A percentile compares a stretch with the other conserved stretches of the same genome.
These are phyloP conservation scores for Eudemis profundana DNA, from an alignment of 2,888 invertebrate species.

Conservation along the genomic window DNA sequence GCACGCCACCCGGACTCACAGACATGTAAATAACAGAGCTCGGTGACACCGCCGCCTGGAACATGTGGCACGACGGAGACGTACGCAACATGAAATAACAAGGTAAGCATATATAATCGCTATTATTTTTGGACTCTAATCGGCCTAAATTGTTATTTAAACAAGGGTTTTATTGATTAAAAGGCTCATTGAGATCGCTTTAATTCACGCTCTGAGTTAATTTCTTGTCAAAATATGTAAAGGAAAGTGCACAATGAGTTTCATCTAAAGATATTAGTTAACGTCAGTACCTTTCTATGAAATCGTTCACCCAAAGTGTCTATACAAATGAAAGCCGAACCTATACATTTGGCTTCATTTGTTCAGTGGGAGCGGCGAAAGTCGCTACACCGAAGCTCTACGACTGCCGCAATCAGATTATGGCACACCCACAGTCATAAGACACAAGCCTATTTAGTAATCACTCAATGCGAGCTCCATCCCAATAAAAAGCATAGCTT, in stretches of 20 bases:
- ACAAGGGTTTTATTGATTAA: slow-evolving; percentile 30
- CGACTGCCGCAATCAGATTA: slow-evolving; percentile 84
- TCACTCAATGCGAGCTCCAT: slow-evolving; percentile 27
- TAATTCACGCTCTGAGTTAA: slow-evolving; percentile 11
- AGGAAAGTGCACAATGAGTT: not conserved
- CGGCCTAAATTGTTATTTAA: slow-evolving; percentile 13
- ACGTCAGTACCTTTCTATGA: not conserved
- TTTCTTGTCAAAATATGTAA: not conserved
- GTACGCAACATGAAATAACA: slow-evolving; percentile 81
- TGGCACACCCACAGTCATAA: slow-evolving; percentile 75
- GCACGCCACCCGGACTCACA: slow-evolving; percentile 56
- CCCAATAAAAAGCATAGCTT: slow-evolving; percentile 21
- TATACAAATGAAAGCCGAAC: slow-evolving; percentile 9
- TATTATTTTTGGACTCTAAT: slow-evolving; percentile 12
- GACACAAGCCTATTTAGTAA: slow-evolving; percentile 49
- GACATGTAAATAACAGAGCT: slow-evolving; percentile 69
- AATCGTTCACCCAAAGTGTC: not conserved
- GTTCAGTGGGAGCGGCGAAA: slow-evolving; percentile 74
- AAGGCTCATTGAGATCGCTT: not conserved
- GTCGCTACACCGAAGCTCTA: slow-evolving; percentile 75
- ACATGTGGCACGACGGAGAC: slow-evolving; percentile 67
- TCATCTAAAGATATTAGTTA: not conserved
- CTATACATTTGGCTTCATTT: slow-evolving; percentile 48
- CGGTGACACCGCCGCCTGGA: slow-evolving; percentile 63
- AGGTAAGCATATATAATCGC: slow-evolving; percentile 63